Percentiles rank a stretch among this genome's conserved stretches.
Evolutionary conservation across 1,140 invertebrate species (phyloP).

Genomic region (Meloidogyne floridensis): DNA sequence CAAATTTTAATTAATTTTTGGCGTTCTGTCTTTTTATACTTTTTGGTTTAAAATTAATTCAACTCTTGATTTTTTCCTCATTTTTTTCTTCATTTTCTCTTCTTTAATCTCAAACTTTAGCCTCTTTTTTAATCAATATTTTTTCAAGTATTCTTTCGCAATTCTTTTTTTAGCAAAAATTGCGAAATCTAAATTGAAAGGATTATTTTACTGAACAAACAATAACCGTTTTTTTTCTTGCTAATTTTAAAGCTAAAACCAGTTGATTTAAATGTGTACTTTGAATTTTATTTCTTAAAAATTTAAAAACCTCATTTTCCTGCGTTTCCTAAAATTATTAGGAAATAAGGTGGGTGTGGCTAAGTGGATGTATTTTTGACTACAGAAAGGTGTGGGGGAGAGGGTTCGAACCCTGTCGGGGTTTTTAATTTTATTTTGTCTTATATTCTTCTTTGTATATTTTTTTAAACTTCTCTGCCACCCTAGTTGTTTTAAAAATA

Average conservation of each 20-base stretch:
- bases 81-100: background rate
- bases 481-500: no score
- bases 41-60: no score
- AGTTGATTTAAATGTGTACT: background rate
- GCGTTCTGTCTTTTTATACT: background rate
- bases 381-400: background rate
- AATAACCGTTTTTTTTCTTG: background rate
- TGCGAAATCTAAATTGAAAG: background rate
- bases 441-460: no score
- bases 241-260: background rate
- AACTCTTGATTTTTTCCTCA: background rate
- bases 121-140: no score
- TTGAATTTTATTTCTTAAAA: background rate
- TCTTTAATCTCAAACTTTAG: no score
- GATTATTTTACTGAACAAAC: constrained; percentile 3
- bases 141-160: no score
- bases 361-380: background rate
- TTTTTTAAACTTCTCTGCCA: no score
- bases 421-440: background rate
- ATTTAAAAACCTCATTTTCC: no score
- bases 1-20: background rate
- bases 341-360: no score
- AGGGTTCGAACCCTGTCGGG: background rate
- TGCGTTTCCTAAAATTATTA: no score
- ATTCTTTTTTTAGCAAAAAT: background rate